Conservation (phyloP, 2,797 vertebrate species). For the Rhinophrynus dorsalis region DNA sequence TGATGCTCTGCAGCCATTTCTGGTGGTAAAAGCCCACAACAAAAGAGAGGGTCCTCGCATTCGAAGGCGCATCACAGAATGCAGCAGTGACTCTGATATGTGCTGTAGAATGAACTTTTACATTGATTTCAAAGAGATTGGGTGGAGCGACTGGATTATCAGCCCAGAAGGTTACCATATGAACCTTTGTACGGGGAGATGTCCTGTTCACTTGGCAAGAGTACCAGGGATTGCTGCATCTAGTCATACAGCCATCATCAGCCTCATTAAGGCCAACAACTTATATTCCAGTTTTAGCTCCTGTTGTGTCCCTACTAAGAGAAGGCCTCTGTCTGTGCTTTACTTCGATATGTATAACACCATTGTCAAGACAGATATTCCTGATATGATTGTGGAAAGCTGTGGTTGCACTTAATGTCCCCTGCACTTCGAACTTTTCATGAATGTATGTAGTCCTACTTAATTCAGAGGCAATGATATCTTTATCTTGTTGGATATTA, state of each 20-base stretch:
- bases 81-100: conserved; percentile 74
- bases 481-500: no score
- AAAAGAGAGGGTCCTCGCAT: conserved; percentile 61
- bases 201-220: conserved; percentile 80
- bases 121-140: conserved; percentile 84
- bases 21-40: conserved; percentile 70
- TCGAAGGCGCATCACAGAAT: conserved; percentile 76
- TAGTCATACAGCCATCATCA: conserved; percentile 84
- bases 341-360: conserved; percentile 83
- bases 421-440: not conserved
- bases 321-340: conserved; percentile 82
- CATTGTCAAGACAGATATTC: conserved; percentile 83
- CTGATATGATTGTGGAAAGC: conserved; percentile 88
- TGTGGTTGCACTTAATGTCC: conserved; percentile 82
- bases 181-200: conserved; percentile 88
- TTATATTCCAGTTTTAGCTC: conserved; percentile 76
- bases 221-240: conserved; percentile 86
- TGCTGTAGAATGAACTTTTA: conserved; percentile 87
- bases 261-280: conserved; percentile 85
- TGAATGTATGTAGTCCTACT: not conserved
- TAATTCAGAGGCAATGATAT: no score
- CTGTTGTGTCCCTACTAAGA: conserved; percentile 83
- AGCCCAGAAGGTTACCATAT: conserved; percentile 86
- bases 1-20: conserved; percentile 65
- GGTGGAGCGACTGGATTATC: conserved; percentile 91